phyloP scores from a whole-genome alignment of 2,888 invertebrate species.

The Omphaloscelis lunosa region DNA sequence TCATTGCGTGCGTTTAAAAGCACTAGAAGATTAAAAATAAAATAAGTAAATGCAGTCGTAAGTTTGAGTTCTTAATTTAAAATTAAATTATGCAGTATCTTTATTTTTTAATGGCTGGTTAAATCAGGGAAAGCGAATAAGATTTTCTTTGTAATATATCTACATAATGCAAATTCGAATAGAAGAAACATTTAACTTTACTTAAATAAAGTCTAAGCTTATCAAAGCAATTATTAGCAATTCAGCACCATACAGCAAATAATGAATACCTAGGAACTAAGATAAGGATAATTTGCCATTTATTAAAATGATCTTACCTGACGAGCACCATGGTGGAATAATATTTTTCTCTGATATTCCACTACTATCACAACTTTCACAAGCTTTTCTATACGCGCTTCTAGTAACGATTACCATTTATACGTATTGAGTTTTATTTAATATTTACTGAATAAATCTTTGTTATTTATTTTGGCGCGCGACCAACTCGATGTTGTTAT shows the following conservation, averaged over 20 bases:
- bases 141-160: too few relatives aligned
- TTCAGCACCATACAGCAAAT: neutral
- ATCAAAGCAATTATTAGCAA: neutral
- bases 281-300: neutral
- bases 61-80: neutral
- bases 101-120: neutral
- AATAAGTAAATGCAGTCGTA: neutral
- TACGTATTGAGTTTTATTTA: conserved; percentile 28
- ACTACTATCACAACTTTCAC: conserved; percentile 75
- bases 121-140: neutral
- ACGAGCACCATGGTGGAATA: conserved; percentile 83
- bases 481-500: conserved; percentile 58
- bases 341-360: conserved; percentile 75
- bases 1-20: conserved; percentile 2
- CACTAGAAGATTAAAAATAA: neutral
- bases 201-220: neutral
- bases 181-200: neutral
- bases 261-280: neutral
- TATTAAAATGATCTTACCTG: conserved; percentile 70
- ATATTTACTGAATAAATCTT: conserved; percentile 31
- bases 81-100: neutral
- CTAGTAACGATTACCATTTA: conserved; percentile 78
- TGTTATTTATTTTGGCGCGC: conserved; percentile 25
- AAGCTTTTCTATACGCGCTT: conserved; percentile 73
- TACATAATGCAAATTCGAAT: neutral